Evolutionary conservation across 2,113 vertebrate species (phyloP).

Genomic region (Tylochromis polylepis): DNA sequence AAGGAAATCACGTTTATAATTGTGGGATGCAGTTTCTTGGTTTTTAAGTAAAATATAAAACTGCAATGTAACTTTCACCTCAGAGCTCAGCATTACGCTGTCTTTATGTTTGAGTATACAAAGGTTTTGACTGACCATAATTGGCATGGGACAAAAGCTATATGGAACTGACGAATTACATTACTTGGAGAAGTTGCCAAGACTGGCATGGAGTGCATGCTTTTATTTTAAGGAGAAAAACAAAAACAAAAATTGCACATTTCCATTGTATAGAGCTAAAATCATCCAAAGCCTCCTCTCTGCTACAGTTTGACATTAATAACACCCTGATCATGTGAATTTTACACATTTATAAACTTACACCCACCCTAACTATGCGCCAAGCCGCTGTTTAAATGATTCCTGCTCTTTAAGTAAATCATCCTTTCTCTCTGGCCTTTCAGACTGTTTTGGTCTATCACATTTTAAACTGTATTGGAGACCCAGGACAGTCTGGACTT

Average conservation of each 20-base stretch:
- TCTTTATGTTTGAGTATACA: too few species aligned
- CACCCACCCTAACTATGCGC: background rate
- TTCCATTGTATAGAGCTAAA: background rate
- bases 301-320: background rate
- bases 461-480: constrained; percentile 66
- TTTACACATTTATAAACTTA: background rate
- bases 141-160: background rate
- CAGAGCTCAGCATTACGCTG: too few species aligned
- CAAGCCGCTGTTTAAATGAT: background rate
- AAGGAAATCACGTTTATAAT: too few species aligned
- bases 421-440: background rate
- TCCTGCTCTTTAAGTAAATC: background rate
- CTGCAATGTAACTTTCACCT: too few species aligned
- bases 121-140: too few species aligned
- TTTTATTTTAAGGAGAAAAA: background rate
- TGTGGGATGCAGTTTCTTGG: too few species aligned
- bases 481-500: background rate
- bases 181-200: background rate
- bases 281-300: background rate
- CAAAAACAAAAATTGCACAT: accelerated
- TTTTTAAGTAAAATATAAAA: too few species aligned
- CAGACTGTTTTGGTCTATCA: constrained; percentile 74
- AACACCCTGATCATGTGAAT: background rate
- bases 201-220: background rate
- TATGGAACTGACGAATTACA: background rate